Base-by-base conservation (phyloP, 1,140 invertebrate genomes). In the Anthonomus grandis region DNA sequence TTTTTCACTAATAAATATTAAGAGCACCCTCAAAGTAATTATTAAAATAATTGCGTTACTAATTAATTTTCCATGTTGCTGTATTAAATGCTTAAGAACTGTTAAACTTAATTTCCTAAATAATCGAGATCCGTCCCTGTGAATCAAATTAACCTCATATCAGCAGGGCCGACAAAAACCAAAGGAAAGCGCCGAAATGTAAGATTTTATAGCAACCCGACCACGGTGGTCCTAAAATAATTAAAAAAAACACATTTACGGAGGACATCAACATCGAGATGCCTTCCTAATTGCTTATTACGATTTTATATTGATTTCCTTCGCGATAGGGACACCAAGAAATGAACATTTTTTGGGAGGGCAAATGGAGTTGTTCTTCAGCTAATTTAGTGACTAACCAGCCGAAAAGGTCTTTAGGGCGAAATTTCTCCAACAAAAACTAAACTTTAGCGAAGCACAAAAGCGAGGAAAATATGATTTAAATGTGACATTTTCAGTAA, bases 101-200 rank as follows among this genome's bases (percentile, higher is more conserved):
- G n/a, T n/a, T n/a, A n/a, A n/a, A n/a, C n/a, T n/a, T n/a, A n/a
- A n/a, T n/a, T n/a, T n/a, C n/a, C n/a, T n/a, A n/a, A n/a, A n/a
- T n/a, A n/a, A n/a, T n/a, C n/a, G n/a, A n/a, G n/a, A n/a, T 37
- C 27, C 42, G 52, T 22, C 23, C 44, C 52, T 55, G 42, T n/a
- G n/a, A 2, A 36, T 22, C 10, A 19, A 55, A 55, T 55, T 55
- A 45, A 55, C 17, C 39, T 18, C 37, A n/a, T 55, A 24, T 34
- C 44, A 15, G 22, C 5, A 8, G n/a, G n/a, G n/a, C n/a, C n/a
- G n/a, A 15, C 42, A 22, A 54, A 48, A 57, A 57, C 36, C 37
- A 57, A 57, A 57, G 46, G 54, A 57, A 57, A 57, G 54, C 54
- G 54, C 54, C 54, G 54, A 57, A 57, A 57, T 57, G 54, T 57